Evolutionary conservation across 2,888 invertebrate genomes (phyloP).

Genomic region (Noctua comes): DNA sequence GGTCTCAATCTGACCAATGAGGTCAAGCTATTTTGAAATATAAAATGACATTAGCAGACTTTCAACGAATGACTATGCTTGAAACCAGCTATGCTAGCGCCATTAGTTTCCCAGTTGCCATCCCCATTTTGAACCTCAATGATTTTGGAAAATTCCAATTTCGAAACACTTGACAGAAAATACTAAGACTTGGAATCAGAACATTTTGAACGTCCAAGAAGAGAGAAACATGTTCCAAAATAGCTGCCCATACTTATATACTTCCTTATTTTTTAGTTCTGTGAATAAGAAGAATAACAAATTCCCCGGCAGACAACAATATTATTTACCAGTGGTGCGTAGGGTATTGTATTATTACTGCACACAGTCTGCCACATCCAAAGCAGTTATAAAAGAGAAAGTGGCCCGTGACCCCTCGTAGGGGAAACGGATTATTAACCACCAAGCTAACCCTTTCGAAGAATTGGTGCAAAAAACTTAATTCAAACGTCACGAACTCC

Average conservation of each 20-base stretch:
- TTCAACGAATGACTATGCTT: too few relatives aligned
- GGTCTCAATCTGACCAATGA: too few relatives aligned
- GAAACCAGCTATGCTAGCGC: too few relatives aligned
- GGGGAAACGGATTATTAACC: conserved; percentile 1
- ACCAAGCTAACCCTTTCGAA: not conserved
- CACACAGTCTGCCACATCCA: not conserved
- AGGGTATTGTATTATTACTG: not conserved
- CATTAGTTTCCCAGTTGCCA: too few relatives aligned
- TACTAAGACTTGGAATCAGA: not conserved
- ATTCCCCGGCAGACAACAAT: not conserved
- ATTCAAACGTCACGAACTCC: not conserved
- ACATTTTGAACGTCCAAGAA: not conserved
- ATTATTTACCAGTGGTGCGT: not conserved
- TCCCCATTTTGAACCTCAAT: too few relatives aligned
- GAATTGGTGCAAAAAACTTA: conserved; percentile 1
- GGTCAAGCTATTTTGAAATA: too few relatives aligned
- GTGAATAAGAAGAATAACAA: not conserved
- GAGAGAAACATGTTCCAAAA: not conserved
- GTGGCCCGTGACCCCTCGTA: not conserved
- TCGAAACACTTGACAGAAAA: not conserved
- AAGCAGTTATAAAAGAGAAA: not conserved
- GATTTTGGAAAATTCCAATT: not conserved
- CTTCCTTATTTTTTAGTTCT: not conserved
- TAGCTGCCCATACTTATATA: not conserved
- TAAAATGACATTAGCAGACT: too few relatives aligned